Conservation (phyloP, 2,888 invertebrate species). For the Volucella inanis region DNA sequence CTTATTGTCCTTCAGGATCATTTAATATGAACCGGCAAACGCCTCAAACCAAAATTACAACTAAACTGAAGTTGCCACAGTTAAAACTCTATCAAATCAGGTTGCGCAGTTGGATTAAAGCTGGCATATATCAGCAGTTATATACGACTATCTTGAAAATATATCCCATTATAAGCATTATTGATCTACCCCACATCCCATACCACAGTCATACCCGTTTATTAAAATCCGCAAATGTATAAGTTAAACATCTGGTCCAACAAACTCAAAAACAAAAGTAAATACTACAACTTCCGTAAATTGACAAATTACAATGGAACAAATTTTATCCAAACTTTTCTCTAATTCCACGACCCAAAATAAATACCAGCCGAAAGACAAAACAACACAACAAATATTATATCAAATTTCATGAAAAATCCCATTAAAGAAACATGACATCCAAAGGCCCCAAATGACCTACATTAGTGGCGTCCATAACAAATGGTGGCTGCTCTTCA, state of each 20-base stretch:
- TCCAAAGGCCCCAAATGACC: too few species aligned
- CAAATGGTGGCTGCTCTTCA: not conserved
- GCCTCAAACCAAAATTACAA: not conserved
- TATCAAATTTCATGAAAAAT: slow-evolving; percentile 11
- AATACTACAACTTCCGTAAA: slow-evolving; percentile 2
- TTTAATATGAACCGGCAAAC: not conserved
- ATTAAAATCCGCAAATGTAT: too few species aligned
- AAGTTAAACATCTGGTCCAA: not conserved
- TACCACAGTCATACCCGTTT: too few species aligned
- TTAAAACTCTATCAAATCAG: too few species aligned
- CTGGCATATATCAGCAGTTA: too few species aligned
- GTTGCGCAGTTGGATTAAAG: too few species aligned
- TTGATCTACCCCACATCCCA: too few species aligned
- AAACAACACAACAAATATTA: too few species aligned
- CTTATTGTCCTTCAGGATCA: not conserved
- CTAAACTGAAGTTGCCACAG: not conserved
- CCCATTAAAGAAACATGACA: not conserved
- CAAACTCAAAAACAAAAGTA: not conserved
- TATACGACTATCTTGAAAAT: too few species aligned
- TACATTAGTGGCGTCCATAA: too few species aligned
- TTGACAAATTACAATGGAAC: not conserved
- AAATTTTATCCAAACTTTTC: slow-evolving; percentile 27
- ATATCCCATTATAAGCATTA: too few species aligned
- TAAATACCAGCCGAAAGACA: slow-evolving; percentile 11
- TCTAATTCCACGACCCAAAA: slow-evolving; percentile 25